Evolutionary conservation across 2,113 vertebrate species (phyloP), one percentile per base, ranked within the genome.

Genomic region (Pseudorectes ferrugineus): DNA sequence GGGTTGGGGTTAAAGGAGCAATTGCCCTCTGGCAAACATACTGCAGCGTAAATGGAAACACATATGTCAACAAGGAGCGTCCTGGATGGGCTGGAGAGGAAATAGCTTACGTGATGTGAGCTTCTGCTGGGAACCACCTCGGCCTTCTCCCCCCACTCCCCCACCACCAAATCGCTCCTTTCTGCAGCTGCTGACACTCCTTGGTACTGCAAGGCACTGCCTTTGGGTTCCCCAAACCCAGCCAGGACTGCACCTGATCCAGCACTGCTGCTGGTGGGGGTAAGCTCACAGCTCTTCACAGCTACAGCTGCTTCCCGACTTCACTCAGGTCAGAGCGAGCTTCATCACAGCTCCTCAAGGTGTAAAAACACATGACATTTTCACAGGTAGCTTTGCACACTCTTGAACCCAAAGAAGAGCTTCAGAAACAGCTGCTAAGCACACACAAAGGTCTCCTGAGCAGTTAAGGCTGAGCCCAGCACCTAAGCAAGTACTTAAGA

Each of bases 1-100:
- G 36, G 67, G 55, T 33, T 92, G 23, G 1, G 93, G 94, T 96
- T 94, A 96, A 96, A 96, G 84, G 91, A 91, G 87, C 93, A 96
- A 82, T 96, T 94, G 89, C 95, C 93, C 92, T 94, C 94, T 92
- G 72, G 95, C 96, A 96, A 97, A 93, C 94, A 96, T 80, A 67
- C 59, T 95, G 92, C 93, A 90, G 72, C 49, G 72, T 96, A 96
- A 97, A 96, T 96, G 95, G 95, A 96, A 97, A 96, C 94, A 93
- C 63, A 0, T 94, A 95, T 83, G 88, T 96, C 92, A 97, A 94
- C 95, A 97, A 94, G 88, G 92, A 95, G 67, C 8, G 15, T 81
- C 87, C 87, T 33, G 78, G 93, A 87, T 66, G 82, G 58, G 89
- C 55, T 67, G 52, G 25, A 93, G 45, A 89, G 91, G 93, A 96